Percentiles rank a stretch among this genome's conserved stretches.
Conservation (phyloP, 2,113 vertebrate species). For the Axis porcinus region DNA sequence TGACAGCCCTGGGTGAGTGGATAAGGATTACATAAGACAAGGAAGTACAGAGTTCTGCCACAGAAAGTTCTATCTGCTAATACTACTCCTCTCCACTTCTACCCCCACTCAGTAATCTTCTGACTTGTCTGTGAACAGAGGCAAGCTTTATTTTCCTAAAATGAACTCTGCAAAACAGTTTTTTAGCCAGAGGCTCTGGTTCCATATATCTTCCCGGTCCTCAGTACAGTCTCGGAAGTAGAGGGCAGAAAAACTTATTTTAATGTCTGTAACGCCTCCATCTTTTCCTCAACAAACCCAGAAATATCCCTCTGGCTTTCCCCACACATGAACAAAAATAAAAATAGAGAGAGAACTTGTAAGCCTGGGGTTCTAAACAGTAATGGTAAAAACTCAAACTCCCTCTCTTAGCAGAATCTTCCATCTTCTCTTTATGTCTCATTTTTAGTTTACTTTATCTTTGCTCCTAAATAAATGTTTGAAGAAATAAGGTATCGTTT, state of each 20-base stretch:
- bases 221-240: not conserved
- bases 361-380: not conserved
- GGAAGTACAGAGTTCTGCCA: conserved; percentile 1
- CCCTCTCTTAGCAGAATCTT: not conserved
- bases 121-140: not conserved
- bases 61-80: not conserved
- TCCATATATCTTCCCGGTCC: not conserved
- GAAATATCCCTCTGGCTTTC: conserved; percentile 9
- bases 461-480: not conserved
- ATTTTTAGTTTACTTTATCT: not conserved
- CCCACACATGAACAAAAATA: not conserved
- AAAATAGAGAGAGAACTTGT: not conserved
- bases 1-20: conserved; percentile 60
- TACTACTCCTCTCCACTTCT: not conserved
- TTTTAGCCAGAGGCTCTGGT: not conserved
- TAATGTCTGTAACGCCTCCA: not conserved
- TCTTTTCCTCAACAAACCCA: not conserved
- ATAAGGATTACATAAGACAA: conserved; percentile 48
- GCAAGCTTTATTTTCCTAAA: conserved; percentile 10
- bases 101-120: not conserved
- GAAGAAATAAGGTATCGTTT: not conserved
- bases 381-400: not conserved
- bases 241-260: not conserved
- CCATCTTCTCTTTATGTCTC: not conserved
- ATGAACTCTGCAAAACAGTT: not conserved